These are phyloP conservation scores for Antennarius striatus DNA, from an alignment of 2,113 vertebrate genomes.

Conservation along the genomic window DNA sequence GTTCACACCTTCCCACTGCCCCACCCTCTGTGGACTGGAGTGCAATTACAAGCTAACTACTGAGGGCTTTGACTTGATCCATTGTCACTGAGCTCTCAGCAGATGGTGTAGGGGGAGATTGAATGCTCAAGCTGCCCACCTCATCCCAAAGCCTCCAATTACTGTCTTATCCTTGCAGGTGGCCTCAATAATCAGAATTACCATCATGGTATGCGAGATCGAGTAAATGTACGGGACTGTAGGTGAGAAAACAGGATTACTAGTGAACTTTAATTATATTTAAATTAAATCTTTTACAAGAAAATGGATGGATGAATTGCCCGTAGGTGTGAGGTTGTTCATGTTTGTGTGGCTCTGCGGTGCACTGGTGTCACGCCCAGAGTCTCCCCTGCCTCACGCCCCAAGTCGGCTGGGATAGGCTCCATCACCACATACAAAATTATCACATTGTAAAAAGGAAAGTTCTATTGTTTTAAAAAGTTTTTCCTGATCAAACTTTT, in stretches of 20 bases:
- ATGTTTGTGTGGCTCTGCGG: too few relatives aligned
- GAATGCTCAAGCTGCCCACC: conserved; percentile 48
- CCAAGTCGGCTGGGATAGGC: too few relatives aligned
- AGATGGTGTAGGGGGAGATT: conserved; percentile 44
- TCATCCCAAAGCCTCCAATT: conserved; percentile 48
- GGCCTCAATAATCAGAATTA: conserved; percentile 42
- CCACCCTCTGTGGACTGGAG: not conserved
- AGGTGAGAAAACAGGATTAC: not conserved
- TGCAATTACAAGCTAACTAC: conserved; percentile 8
- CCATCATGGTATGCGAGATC: not conserved
- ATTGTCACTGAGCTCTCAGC: conserved; percentile 48
- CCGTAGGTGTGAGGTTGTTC: too few relatives aligned
- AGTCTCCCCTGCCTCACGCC: too few relatives aligned
- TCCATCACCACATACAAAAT: too few relatives aligned
- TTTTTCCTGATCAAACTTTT: too few relatives aligned
- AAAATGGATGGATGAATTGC: too few relatives aligned
- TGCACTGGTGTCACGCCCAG: too few relatives aligned
- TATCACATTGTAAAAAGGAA: too few relatives aligned
- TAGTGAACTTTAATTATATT: too few relatives aligned
- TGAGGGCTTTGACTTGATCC: conserved; percentile 45
- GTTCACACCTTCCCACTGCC: not conserved
- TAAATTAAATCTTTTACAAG: too few relatives aligned
- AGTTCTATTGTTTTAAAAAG: too few relatives aligned
- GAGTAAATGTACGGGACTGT: not conserved
- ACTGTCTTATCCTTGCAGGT: conserved; percentile 42